Evolutionary conservation across 1,140 invertebrate genomes (phyloP), one percentile per base, ranked within the genome.

Genomic region (Wasmannia auropunctata): DNA sequence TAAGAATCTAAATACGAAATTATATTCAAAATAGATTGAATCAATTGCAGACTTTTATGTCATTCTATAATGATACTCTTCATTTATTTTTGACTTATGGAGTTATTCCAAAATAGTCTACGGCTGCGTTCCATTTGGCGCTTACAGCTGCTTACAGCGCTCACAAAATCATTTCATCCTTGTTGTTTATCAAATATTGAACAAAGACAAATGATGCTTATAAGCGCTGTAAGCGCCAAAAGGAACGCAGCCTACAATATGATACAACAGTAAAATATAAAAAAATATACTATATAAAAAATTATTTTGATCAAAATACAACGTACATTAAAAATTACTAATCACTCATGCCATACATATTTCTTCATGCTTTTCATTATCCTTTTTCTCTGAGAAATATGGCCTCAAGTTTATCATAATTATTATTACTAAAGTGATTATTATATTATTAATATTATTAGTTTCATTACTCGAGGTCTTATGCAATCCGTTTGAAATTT

Each of bases 341-440:
- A 6, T 19, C 40, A 11, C 58, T 46, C 43, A 60, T 76, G 40
- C 28, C 40, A 37, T 34, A 65, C 14, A 46, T 14, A 63, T 46
- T 0, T 60, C 22, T n/a, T 1, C 0, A 40, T 40, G 22, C 2
- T 22, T 56, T 3, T 31, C n/a, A n/a, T n/a, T n/a, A n/a, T 54
- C n/a, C 16, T 58, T 8, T 62, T 31, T 58, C 19, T 56, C n/a
- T 8, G 4, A 76, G 22, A 75, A 11, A 69, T 62, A 49, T 46
- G 37, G n/a, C n/a, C 40, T 79, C 1, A 46, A 16, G 28, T 34
- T 74, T 60, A 56, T 81, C 43, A n/a, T 75, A 63, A 83, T 88
- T 83, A 65, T 72, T 65, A 88, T 86, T n/a, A n/a, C n/a, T n/a
- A n/a, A n/a, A n/a, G n/a, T n/a, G n/a, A n/a, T n/a, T n/a, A n/a